A percentile compares a stretch with the other conserved stretches of the same genome.
phyloP scores from a whole-genome alignment of 2,888 invertebrate genomes.

The Philopedon plagiatum region DNA sequence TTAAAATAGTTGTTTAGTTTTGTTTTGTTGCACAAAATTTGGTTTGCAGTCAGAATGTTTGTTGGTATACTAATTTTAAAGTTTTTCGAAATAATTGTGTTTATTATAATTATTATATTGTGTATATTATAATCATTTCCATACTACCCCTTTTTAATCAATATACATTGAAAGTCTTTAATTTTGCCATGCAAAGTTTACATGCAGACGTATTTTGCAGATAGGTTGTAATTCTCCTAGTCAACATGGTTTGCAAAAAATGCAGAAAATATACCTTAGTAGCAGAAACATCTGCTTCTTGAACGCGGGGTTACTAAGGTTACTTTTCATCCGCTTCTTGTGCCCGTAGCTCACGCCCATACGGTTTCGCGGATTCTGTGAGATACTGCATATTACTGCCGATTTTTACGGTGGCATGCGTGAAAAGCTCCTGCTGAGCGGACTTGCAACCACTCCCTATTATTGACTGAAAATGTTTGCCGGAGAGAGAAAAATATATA shows the following conservation, averaged over 20 bases:
- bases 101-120: too few relatives aligned
- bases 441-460: constrained; percentile 48
- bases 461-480: constrained; percentile 44
- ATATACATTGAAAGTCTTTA: too few relatives aligned
- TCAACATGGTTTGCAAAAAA: not conserved
- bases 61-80: too few relatives aligned
- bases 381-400: constrained; percentile 57
- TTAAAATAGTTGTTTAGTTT: too few relatives aligned
- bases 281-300: constrained; percentile 32
- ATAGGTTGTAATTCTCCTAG: constrained; percentile 13
- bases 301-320: constrained; percentile 39
- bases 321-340: constrained; percentile 33
- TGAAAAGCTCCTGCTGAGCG: constrained; percentile 51
- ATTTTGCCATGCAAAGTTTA: not conserved
- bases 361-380: constrained; percentile 48
- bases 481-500: constrained; percentile 33
- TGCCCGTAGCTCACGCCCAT: constrained; percentile 41
- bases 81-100: too few relatives aligned
- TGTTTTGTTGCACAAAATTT: too few relatives aligned
- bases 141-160: too few relatives aligned
- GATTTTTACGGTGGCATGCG: constrained; percentile 51
- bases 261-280: constrained; percentile 24
- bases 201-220: not conserved
- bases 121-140: too few relatives aligned
- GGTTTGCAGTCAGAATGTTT: too few relatives aligned